Evolutionary conservation across 2,888 invertebrate species (phyloP), one percentile per base, ranked within the genome.

Genomic region (Cetonia aurata): DNA sequence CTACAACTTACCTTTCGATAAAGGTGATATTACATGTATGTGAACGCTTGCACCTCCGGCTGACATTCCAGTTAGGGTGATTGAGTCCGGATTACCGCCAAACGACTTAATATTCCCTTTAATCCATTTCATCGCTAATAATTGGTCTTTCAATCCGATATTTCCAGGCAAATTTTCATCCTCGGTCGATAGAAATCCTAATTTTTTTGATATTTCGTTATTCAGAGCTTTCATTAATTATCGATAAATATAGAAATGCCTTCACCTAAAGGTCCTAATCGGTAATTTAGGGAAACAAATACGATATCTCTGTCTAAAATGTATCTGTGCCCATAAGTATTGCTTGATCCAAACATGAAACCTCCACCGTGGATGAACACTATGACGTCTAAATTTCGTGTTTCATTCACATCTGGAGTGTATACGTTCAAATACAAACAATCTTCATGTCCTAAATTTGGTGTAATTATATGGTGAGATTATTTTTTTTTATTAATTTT

Each of bases 21-120:
- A 78, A 0, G 89, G 89, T 0, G 91, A 89, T 12, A 93, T 76
- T 75, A 90, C 89, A 74, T 93, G 93, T 73, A 92, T 89, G 80
- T 93, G 92, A 10, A 91, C 91, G 75, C 93, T 91, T 3, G 90
- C 92, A 37, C 90, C 93, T 0, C 94, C 94, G 0, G 93, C 91
- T 3, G 93, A 93, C 78, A 89, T 87, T 1, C 94, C 94, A 0
- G 88, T 82, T 2, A 93, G 80, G 0, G 92, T 91, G 37, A 93
- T 86, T 69, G 89, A 89, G 52, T 89, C 86, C 0, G 92, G 89
- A 83, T 93, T 89, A 0, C 93, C 93, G 1, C 91, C 92, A 77
- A 94, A 93, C 79, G 86, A 85, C 75, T 87, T 84, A 71, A 93
- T 91, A 80, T 93, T 91, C 53, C 88, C 83, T 70, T 89, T 88